phyloP scores from a whole-genome alignment of 1,140 invertebrate genomes.

The Dendroctonus valens region DNA sequence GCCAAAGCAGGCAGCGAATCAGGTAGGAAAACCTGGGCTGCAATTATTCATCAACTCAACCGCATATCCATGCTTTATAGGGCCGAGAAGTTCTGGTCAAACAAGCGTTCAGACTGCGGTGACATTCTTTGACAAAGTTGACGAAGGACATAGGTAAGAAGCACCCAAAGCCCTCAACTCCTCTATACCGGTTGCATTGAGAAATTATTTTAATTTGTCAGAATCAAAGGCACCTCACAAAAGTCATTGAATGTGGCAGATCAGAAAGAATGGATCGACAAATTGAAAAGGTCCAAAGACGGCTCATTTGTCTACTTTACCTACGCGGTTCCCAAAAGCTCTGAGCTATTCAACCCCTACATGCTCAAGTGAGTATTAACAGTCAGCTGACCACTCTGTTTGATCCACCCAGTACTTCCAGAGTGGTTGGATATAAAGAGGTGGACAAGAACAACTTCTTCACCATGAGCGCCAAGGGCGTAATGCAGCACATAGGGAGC shows the following conservation, averaged over 20 bases:
- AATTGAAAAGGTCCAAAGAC: constrained; percentile 52
- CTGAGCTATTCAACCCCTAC: constrained; percentile 69
- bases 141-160: no score
- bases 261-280: constrained; percentile 58
- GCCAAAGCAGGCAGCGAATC: neutral
- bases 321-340: constrained; percentile 65
- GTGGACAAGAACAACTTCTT: constrained; percentile 63
- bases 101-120: constrained; percentile 2
- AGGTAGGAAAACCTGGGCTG: neutral
- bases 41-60: neutral
- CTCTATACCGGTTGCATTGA: neutral
- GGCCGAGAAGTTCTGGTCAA: neutral
- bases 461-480: constrained; percentile 67
- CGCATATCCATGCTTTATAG: neutral
- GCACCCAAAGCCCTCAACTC: constrained; percentile 21
- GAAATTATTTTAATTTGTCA: neutral
- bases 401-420: constrained; percentile 40
- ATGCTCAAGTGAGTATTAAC: constrained; percentile 54
- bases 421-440: constrained; percentile 61
- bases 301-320: constrained; percentile 66
- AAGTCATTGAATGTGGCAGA: constrained; percentile 47
- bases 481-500: constrained; percentile 62
- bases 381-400: neutral
- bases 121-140: neutral
- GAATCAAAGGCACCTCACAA: neutral